Percentiles rank a stretch among this genome's conserved stretches.
Evolutionary conservation across 1,140 invertebrate genomes (phyloP).

Genomic region (Coptotermes formosanus): DNA sequence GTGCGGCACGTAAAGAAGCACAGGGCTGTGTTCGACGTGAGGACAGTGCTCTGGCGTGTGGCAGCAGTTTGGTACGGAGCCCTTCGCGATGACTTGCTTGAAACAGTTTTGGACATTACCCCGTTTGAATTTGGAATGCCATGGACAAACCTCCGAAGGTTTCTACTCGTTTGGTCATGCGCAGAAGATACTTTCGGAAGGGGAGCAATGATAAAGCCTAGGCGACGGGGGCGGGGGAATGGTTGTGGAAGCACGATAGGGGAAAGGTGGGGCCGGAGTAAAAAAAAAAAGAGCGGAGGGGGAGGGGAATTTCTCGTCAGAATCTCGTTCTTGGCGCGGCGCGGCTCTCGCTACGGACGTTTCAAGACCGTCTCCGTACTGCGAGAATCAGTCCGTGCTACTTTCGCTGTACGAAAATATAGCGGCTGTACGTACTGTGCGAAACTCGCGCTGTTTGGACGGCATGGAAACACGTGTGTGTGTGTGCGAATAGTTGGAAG

Average conservation of each 20-base stretch:
- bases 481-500: neutral
- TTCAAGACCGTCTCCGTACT: neutral
- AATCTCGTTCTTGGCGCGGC: conserved; percentile 28
- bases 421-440: neutral
- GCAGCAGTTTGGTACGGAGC: neutral
- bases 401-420: neutral
- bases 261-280: neutral
- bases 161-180: neutral
- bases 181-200: conserved; percentile 6
- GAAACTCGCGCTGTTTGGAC: neutral
- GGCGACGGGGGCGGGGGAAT: neutral
- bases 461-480: neutral
- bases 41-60: no score
- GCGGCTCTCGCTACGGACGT: conserved; percentile 18
- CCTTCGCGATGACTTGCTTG: conserved; percentile 3
- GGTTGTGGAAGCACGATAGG: conserved; percentile 8
- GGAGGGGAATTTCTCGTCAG: conserved; percentile 27
- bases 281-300: neutral
- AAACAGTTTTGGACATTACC: conserved; percentile 3
- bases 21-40: no score
- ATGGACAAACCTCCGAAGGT: conserved; percentile 3
- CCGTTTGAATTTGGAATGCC: neutral
- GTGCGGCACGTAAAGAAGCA: no score
- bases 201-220: neutral
- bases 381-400: neutral